These are phyloP conservation scores for Malurus alboscapulatus DNA, from an alignment of 2,113 vertebrate species.

Conservation along the genomic window DNA sequence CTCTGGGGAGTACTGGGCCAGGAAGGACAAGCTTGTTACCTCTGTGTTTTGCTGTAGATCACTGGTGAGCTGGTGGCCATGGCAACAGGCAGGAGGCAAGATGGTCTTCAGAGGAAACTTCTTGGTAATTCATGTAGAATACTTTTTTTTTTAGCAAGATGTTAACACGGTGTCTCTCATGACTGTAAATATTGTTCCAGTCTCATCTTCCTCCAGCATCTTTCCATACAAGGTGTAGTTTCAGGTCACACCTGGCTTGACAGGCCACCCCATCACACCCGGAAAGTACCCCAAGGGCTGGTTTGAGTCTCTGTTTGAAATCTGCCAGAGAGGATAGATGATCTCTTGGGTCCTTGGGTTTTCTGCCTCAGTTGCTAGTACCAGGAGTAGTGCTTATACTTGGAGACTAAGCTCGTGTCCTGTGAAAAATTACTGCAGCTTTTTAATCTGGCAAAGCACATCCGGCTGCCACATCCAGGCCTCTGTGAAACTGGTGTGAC, in stretches of 20 bases:
- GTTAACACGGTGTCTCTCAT: neutral
- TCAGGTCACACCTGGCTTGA: neutral
- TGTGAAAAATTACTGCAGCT: neutral
- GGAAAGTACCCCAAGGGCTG: neutral
- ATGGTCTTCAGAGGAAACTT: slow-evolving; percentile 4
- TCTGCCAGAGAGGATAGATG: neutral
- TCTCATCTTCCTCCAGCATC: neutral
- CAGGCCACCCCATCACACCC: neutral
- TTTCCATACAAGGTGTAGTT: neutral
- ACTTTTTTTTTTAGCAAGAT: neutral
- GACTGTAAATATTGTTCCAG: neutral
- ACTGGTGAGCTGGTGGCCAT: slow-evolving; percentile 23
- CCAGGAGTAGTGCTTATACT: neutral
- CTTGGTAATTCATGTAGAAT: neutral
- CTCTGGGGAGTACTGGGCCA: neutral
- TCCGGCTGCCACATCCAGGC: neutral
- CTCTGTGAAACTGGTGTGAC: neutral
- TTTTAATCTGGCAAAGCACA: neutral
- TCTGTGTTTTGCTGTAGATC: neutral
- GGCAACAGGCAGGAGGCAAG: slow-evolving; percentile 38
- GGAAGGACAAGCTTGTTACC: neutral
- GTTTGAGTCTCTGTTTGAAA: neutral
- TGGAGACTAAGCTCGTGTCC: neutral
- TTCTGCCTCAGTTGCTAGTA: neutral
- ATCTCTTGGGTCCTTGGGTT: neutral